Percentiles rank a stretch among this genome's conserved stretches.
phyloP scores from a whole-genome alignment of 2,888 invertebrate species.

The Diarsia dahlii region DNA sequence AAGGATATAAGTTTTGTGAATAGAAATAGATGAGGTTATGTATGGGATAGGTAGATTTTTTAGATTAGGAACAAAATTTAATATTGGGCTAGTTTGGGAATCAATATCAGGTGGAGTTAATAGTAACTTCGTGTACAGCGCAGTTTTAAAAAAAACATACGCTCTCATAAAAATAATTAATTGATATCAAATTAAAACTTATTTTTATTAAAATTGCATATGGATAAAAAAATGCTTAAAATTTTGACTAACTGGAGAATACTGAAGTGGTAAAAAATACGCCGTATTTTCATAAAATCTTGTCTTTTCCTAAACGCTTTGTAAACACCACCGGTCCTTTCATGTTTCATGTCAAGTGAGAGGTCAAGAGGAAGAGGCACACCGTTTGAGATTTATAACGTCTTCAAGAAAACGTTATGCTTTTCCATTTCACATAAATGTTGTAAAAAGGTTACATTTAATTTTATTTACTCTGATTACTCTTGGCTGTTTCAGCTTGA shows the following conservation, averaged over 20 bases:
- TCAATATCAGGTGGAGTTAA: neutral
- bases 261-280: neutral
- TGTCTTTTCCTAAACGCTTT: conserved; percentile 18
- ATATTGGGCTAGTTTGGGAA: neutral
- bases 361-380: conserved; percentile 33
- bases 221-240: neutral
- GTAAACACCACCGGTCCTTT: conserved; percentile 12
- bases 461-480: neutral
- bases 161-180: neutral
- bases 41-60: neutral
- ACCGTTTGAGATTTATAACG: conserved; percentile 19
- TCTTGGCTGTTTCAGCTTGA: neutral
- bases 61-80: neutral
- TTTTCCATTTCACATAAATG: neutral
- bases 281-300: conserved; percentile 5
- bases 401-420: conserved; percentile 3
- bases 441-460: conserved; percentile 8
- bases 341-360: conserved; percentile 32
- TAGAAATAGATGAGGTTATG: conserved; percentile 16
- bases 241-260: neutral
- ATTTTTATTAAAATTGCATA: neutral
- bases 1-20: conserved; percentile 14
- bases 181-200: neutral
- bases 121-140: neutral
- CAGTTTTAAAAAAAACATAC: too few species aligned